These are phyloP conservation scores for Slavum lentiscoides DNA, from an alignment of 2,888 invertebrate genomes.

Conservation along the genomic window DNA sequence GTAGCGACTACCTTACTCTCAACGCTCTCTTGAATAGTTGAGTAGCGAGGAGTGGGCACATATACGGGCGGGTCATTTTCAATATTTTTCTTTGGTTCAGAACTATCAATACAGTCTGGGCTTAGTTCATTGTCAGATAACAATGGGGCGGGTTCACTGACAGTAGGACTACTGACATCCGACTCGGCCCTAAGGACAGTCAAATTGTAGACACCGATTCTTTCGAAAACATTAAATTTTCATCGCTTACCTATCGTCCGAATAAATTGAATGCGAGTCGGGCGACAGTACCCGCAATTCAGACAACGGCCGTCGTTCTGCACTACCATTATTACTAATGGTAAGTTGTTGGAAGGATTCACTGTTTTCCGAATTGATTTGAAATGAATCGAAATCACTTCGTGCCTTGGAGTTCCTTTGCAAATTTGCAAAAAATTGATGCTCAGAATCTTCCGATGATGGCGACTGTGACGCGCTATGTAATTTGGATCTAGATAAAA, in stretches of 20 bases:
- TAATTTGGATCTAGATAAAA: conserved; percentile 49
- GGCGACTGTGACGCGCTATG: conserved; percentile 17
- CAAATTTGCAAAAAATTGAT: conserved; percentile 39
- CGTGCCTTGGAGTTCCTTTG: conserved; percentile 32
- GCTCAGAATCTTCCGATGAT: conserved; percentile 14
- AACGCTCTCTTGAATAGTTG: conserved; percentile 25
- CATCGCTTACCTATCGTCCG: conserved; percentile 39
- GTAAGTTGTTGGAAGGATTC: conserved; percentile 30
- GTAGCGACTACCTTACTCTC: conserved; percentile 13
- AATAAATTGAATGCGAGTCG: conserved; percentile 32
- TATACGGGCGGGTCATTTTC: conserved; percentile 48
- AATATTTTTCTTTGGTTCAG: conserved; percentile 51
- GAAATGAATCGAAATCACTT: conserved; percentile 36
- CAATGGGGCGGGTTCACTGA: conserved; percentile 41
- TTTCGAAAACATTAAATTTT: neutral
- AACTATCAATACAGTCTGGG: conserved; percentile 47
- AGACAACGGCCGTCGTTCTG: conserved; percentile 40
- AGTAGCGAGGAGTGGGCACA: conserved; percentile 48
- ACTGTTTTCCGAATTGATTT: conserved; percentile 30
- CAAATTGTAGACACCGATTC: neutral
- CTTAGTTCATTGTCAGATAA: conserved; percentile 41
- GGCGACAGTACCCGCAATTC: conserved; percentile 33
- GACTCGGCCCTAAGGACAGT: conserved; percentile 25
- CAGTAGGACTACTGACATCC: conserved; percentile 35
- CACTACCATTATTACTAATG: conserved; percentile 41